Evolutionary conservation across 2,888 invertebrate species (phyloP).

Genomic region (Synergus umbraculus): DNA sequence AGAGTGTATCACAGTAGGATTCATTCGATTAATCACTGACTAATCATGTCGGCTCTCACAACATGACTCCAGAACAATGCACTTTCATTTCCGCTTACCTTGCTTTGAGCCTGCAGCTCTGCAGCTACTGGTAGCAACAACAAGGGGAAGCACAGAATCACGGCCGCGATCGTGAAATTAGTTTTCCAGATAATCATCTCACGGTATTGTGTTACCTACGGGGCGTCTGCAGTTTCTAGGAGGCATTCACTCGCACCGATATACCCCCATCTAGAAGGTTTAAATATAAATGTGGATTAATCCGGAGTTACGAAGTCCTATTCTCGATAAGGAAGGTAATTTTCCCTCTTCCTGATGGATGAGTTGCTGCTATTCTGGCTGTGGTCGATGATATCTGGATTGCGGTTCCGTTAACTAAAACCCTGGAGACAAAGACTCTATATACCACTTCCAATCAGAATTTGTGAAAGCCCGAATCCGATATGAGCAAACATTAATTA

Average conservation of each 20-base stretch:
- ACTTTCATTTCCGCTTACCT: conserved; percentile 58
- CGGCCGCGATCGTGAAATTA: conserved; percentile 74
- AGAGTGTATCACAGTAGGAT: neutral
- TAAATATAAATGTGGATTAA: conserved; percentile 72
- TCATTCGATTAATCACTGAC: conserved; percentile 7
- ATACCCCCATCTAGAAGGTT: conserved; percentile 57
- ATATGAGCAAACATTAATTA: no score
- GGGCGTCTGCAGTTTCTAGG: conserved; percentile 55
- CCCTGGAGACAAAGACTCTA: conserved; percentile 1
- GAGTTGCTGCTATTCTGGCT: conserved; percentile 45
- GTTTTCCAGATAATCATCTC: conserved; percentile 77
- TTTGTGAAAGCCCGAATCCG: neutral
- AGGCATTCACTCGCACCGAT: conserved; percentile 47
- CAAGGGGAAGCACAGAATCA: conserved; percentile 58
- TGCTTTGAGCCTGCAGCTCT: conserved; percentile 50
- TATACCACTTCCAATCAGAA: neutral
- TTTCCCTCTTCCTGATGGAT: conserved; percentile 63
- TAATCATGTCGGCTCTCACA: neutral
- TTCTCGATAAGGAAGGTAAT: conserved; percentile 71
- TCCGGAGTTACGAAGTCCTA: conserved; percentile 65
- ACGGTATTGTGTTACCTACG: conserved; percentile 71
- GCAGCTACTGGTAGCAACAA: conserved; percentile 51
- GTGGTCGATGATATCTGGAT: conserved; percentile 9
- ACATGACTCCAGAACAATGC: conserved; percentile 51
- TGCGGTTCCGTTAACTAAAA: neutral